Base-by-base conservation (phyloP, 1,140 invertebrate species). In the Carposina sasakii region DNA sequence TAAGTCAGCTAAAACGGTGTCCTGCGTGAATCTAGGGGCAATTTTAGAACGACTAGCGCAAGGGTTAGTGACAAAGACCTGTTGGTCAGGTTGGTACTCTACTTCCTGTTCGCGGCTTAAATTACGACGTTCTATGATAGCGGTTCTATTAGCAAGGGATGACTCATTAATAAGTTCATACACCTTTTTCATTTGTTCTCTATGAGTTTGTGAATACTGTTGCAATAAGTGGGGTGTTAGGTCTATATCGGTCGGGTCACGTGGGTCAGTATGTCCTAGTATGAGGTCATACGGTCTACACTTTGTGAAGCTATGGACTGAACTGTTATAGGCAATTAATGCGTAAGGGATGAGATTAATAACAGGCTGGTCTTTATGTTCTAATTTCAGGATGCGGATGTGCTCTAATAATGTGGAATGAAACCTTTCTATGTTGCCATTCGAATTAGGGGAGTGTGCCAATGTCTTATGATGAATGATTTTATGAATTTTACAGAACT, bases 321-420 rank as follows among this genome's bases (percentile, higher is more conserved):
- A 47, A 15, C 44, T 47, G 13, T 47, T 47, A 17, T 47, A 47
- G 12, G 20, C 44, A 16, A 47, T 24, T 23, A 47, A 6, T 4
- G 44, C 44, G 16, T 47, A 47, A 8, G 30, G 21, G 8, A 47
- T 21, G 5, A 47, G 22, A 24, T 47, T 36, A 24, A 17, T 24
- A 12, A 36, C 16, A 23, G 31, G 10, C 37, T 47, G 31, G 13
- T 34, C 20, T 22, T 22, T 22, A 10, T 36, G 33, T 24, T 47
- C 6, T 36, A 47, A 24, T 8, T 26, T 34, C 16, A 47, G 24
- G 8, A 47, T 22, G 2, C 44, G 31, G 8, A 47, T 10, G 15
- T 47, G 44, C 16, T 47, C 33, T n/a, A 47, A 36, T 1, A 47
- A 12, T 23, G 44, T 47, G 2, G 17, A 47, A 36, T 47, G 44